Evolutionary conservation across 2,113 vertebrate genomes (phyloP), one percentile per base, ranked within the genome.

Genomic region (Cygnus atratus): DNA sequence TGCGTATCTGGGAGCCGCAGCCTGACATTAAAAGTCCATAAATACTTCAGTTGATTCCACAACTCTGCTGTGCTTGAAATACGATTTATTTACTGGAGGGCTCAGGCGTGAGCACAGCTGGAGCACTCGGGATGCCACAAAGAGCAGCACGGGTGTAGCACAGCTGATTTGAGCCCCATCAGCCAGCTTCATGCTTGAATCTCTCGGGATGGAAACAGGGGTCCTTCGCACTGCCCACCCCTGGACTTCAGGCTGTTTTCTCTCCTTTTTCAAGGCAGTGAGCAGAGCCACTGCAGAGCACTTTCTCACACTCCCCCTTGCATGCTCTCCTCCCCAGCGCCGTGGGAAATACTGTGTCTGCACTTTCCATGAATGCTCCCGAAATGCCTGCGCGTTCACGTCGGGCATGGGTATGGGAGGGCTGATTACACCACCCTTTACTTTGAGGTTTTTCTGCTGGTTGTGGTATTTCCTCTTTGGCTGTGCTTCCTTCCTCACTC

Each of bases 41-140:
- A 92, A 67, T 66, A 62, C 43, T 93, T 83, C 73, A 67, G 11
- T 37, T 76, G 66, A 33, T 13, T 93, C 25, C 50, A 44, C 19
- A 58, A 41, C 59, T 54, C 33, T 84, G 58, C 41, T 20, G 0
- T 39, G 67, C 74, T 48, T 76, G 71, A 39, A 59, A 50, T 5
- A 9, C 0, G 8, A 77, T 35, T 79, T 12, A 21, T 33, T 8
- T 84, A 11, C 46, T 9, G 25, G 58, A 48, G 8, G 6, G 9
- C 28, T 55, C 43, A 79, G 77, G 31, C 18, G 18, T 1, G 65
- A 88, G 37, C 48, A 2, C 43, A 31, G 75, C 67, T 73, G 72
- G 33, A 46, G 12, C 31, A 5, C 25, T 44, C 0, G 1, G 48
- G 48, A 3, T 75, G 55, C 35, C 3, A 0, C 0, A 46, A 55